phyloP scores from a whole-genome alignment of 1,140 invertebrate species.

The Neoseiulus cucumeris region DNA sequence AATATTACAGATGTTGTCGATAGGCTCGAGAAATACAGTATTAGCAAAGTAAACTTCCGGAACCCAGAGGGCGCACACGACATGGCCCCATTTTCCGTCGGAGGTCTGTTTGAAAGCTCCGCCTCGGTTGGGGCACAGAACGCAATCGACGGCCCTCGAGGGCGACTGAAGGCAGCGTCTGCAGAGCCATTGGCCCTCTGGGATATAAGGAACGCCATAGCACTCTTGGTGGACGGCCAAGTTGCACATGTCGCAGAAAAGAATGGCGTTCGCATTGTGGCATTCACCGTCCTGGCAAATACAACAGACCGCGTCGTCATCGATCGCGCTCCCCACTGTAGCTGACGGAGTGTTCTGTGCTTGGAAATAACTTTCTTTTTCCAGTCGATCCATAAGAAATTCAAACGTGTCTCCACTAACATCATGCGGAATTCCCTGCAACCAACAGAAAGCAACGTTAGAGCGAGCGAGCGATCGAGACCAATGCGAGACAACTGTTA shows the following conservation, averaged over 20 bases:
- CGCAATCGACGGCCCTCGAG: constrained; percentile 82
- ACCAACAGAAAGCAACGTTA: too few relatives aligned
- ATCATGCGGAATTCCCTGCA: constrained; percentile 29
- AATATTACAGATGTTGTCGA: constrained; percentile 86
- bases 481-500: too few relatives aligned
- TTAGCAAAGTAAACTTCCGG: constrained; percentile 96
- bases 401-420: constrained; percentile 75
- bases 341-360: constrained; percentile 34
- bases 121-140: constrained; percentile 88
- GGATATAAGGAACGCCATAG: constrained; percentile 96
- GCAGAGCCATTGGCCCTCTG: constrained; percentile 96
- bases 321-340: constrained; percentile 38
- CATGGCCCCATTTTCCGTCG: constrained; percentile 86
- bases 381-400: constrained; percentile 80
- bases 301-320: constrained; percentile 94
- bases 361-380: constrained; percentile 93
- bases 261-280: constrained; percentile 80
- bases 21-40: constrained; percentile 88
- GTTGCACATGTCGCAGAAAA: constrained; percentile 99
- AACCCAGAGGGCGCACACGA: constrained; percentile 96
- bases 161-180: constrained; percentile 82
- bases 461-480: too few relatives aligned
- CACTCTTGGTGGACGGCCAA: constrained; percentile 97
- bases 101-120: constrained; percentile 98
- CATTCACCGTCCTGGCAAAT: constrained; percentile 79